phyloP scores from a whole-genome alignment of 2,888 invertebrate genomes.

The Chesias legatella region DNA sequence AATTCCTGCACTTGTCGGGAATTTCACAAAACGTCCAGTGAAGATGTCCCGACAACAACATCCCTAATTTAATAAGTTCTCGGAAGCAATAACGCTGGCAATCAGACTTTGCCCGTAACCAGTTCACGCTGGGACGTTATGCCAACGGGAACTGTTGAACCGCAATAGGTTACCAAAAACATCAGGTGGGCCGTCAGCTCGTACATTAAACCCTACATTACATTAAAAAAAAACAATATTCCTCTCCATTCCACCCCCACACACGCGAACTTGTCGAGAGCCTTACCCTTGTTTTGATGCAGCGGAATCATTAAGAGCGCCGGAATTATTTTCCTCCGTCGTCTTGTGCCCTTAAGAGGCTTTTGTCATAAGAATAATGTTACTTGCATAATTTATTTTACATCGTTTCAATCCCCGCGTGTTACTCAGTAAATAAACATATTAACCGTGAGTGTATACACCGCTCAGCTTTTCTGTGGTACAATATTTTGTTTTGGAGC shows the following conservation, averaged over 20 bases:
- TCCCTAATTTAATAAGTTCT: conserved; percentile 67
- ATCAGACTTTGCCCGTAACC: conserved; percentile 25
- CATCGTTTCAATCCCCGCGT: conserved; percentile 1
- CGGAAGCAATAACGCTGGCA: conserved; percentile 54
- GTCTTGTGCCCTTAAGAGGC: no score
- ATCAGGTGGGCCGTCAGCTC: no score
- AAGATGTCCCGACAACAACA: conserved; percentile 54
- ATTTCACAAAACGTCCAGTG: conserved; percentile 25
- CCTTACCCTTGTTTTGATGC: no score
- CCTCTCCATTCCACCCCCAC: no score
- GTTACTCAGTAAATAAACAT: conserved; percentile 61
- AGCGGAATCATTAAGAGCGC: no score
- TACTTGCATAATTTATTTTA: conserved; percentile 10
- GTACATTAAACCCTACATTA: no score
- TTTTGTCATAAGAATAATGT: background rate
- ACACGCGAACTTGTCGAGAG: no score
- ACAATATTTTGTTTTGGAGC: background rate
- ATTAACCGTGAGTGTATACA: conserved; percentile 64
- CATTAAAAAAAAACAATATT: no score
- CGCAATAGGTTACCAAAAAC: no score
- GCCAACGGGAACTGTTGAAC: conserved; percentile 12
- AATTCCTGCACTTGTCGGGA: conserved; percentile 24
- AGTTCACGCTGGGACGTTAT: conserved; percentile 15
- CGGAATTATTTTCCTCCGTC: no score
- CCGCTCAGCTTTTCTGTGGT: conserved; percentile 20